Base-by-base conservation (phyloP, 2,888 invertebrate species). In the Ophion slaviceki region DNA sequence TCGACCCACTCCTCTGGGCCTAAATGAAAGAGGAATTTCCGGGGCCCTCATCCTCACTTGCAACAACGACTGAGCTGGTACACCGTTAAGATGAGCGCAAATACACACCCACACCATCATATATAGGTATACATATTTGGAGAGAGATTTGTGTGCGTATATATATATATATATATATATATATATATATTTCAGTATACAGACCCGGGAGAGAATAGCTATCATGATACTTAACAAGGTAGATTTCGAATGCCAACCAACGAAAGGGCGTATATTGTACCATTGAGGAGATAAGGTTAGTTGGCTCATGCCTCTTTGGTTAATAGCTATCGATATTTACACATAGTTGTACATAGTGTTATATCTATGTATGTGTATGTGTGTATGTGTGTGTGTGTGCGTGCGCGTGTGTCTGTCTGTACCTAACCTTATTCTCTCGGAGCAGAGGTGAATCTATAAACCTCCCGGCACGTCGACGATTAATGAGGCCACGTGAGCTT, bases 401-500 rank as follows among this genome's bases (percentile, higher is more conserved):
- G 14, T 61, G 14, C 45, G n/a, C 4, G 32, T 4, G 32, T 62
- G 20, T 74, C 14, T 36, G 45, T 36, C 32, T 47, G 64, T 32
- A 76, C 67, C 62, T 20, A 79, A 62, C 62, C 70, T 80, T 40
- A 72, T 71, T 66, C 53, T 82, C 75, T 57, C 68, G 17, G n/a
- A 76, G 76, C 76, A 66, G 68, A 82, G 57, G 78, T 59, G 75
- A 85, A 85, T 85, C 71, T 82, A 80, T 80, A 82, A 84, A 82
- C 40, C 85, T 80, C 72, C 64, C 67, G 66, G 75, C 82, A 62
- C 66, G 79, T 82, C 71, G 82, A 82, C 80, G 85, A 85, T 82
- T 85, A 85, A 85, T 85, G 85, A 85, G 85, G 82, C 85, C 82
- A 64, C 64, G 76, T 71, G 79, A 62, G 82, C 84, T 80, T 75